Conservation (phyloP, 2,113 vertebrate genomes). For the Hypomesus transpacificus region DNA sequence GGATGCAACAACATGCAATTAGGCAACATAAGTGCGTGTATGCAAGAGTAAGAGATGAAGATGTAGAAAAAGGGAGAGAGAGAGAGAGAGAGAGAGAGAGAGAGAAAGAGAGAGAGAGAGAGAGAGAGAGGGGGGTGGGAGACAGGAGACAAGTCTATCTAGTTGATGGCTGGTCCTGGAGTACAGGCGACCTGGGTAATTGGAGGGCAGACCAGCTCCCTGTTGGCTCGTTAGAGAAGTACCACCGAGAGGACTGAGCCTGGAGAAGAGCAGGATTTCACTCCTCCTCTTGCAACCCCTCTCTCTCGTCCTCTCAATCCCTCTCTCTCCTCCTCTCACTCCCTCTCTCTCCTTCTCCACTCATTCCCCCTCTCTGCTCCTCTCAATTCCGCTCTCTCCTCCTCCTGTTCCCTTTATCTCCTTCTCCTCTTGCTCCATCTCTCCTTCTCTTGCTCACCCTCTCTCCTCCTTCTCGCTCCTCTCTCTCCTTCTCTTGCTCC, state of each 20-base stretch:
- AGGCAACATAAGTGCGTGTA: neutral
- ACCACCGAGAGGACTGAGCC: neutral
- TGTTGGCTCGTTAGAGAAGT: neutral
- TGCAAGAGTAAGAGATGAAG: neutral
- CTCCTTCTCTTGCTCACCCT: neutral
- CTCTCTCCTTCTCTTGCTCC: neutral
- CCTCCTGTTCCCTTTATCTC: neutral
- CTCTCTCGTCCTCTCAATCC: neutral
- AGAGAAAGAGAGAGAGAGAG: too few species aligned
- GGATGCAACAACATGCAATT: slow-evolving; percentile 1
- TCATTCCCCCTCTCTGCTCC: neutral
- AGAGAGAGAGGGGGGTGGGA: neutral
- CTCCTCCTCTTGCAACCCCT: neutral
- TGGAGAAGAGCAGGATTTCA: too few species aligned
- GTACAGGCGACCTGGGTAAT: neutral
- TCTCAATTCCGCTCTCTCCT: neutral
- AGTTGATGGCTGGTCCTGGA: neutral
- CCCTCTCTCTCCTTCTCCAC: neutral
- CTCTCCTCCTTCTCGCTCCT: neutral
- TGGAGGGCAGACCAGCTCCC: neutral
- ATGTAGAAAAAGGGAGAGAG: too few species aligned
- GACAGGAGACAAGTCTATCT: neutral
- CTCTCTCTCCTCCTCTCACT: neutral
- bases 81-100: too few species aligned
- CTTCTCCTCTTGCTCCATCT: neutral